Conservation (phyloP, 1,140 invertebrate genomes). For the Brachionus manjavacas region DNA sequence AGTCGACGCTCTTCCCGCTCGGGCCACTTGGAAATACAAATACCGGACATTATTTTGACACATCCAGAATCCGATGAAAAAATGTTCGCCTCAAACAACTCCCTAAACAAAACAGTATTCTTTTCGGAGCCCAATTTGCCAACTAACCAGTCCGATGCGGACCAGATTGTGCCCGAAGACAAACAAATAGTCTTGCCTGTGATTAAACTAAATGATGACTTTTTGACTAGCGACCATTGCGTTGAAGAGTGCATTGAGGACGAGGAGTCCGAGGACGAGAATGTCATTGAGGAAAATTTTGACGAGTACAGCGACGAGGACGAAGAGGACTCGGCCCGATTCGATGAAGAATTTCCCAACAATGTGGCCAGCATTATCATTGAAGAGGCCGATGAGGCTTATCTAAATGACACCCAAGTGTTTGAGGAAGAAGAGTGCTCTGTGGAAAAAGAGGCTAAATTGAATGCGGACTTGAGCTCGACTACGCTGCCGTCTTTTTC, state of each 20-base stretch:
- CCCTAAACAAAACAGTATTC: background rate
- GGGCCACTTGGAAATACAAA: background rate
- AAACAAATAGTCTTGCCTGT: background rate
- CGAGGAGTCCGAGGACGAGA: background rate
- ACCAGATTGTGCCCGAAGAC: background rate
- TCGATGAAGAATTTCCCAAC: background rate
- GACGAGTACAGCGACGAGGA: background rate
- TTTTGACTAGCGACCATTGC: background rate
- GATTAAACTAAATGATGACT: conserved; percentile 13
- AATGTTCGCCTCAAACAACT: background rate
- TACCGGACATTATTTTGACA: background rate
- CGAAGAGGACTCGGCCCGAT: background rate
- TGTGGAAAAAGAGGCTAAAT: background rate
- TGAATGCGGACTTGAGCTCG: background rate
- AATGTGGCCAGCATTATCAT: background rate
- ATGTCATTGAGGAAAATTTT: background rate
- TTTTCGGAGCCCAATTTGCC: background rate
- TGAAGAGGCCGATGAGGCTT: background rate
- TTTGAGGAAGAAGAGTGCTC: conserved; percentile 1
- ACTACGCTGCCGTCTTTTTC: background rate
- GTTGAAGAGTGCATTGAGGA: background rate
- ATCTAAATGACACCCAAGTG: background rate
- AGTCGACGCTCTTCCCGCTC: background rate
- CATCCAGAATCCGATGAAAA: background rate
- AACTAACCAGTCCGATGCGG: background rate